Base-by-base conservation (phyloP, 1,140 invertebrate species). In the Bombyx mandarina region DNA sequence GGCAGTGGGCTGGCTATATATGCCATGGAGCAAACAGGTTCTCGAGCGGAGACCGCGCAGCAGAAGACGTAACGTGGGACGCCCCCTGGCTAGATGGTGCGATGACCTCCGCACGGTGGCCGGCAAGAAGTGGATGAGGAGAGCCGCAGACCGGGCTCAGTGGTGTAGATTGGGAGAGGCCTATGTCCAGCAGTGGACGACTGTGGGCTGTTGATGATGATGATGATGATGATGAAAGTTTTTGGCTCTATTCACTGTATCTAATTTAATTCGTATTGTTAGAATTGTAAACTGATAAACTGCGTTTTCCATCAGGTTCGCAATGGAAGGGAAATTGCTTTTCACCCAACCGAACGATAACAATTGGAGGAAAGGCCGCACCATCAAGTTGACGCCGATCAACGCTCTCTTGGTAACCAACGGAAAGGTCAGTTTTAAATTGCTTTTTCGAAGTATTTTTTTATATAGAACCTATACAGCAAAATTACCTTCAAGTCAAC, bases 331-430 rank as follows among this genome's bases (percentile, higher is more conserved):
- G 54, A 93, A 93, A 77, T 89, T 98, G 61, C 88, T 95, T 52
- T 96, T 94, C 75, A 94, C 95, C 22, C 94, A 96, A 79, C 94
- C 94, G 44, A 94, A 94, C 48, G 96, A 97, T 79, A 94, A 94
- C 86, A 96, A 96, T 78, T 97, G 95, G 95, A 91, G 94, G 61
- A 93, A 94, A 79, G 93, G 94, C 58, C 91, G 94, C 65, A 96
- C 95, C 45, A 93, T 97, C 62, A 97, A 97, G 88, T 91, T 97
- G 72, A 93, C 92, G 51, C 93, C 94, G 8, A 92, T 97, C 48
- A 96, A 95, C 85, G 96, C 94, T 46, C 90, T 97, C 72, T 91
- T 98, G 77, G 93, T 97, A 66, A 96, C 95, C 65, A 94, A 94
- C 79, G 93, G 93, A 90, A 95, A 95, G 90, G 94, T 95, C 82